Percentiles rank a stretch among this genome's conserved stretches.
phyloP scores from a whole-genome alignment of 2,797 vertebrate genomes.

The Semotilus atromaculatus region DNA sequence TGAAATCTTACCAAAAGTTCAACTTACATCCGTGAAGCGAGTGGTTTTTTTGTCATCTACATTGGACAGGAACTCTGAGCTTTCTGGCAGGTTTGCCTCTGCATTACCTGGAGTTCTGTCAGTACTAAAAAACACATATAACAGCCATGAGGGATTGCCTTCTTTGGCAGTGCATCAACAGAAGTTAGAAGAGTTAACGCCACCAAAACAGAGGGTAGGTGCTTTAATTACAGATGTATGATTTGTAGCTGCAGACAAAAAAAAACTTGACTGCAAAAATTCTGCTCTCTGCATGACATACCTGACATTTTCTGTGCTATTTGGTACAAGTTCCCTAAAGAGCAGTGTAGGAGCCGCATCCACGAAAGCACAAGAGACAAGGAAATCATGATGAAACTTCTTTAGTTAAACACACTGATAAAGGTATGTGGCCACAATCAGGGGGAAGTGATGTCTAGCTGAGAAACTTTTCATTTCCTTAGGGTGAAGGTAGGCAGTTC shows the following conservation, averaged over 20 bases:
- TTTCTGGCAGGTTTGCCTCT: constrained; percentile 77
- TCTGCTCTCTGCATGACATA: constrained; percentile 64
- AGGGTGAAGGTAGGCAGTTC: neutral
- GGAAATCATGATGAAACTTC: constrained; percentile 8
- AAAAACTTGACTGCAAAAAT: neutral
- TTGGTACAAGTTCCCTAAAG: constrained; percentile 75
- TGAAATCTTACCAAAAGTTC: constrained; percentile 10
- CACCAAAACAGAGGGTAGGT: neutral
- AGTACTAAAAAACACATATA: constrained; percentile 59
- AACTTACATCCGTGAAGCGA: constrained; percentile 91
- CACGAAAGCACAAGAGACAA: constrained; percentile 69
- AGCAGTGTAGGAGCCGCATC: constrained; percentile 67
- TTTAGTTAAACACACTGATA: constrained; percentile 33
- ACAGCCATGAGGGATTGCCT: neutral
- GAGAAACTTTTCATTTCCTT: neutral
- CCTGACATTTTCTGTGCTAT: constrained; percentile 76
- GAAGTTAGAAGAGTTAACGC: neutral
- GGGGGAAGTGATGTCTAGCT: neutral
- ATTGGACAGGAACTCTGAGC: constrained; percentile 86
- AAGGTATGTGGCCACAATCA: constrained; percentile 6
- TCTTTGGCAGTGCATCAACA: neutral
- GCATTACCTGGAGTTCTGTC: constrained; percentile 80
- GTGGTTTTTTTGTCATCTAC: constrained; percentile 84
- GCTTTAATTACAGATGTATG: neutral
- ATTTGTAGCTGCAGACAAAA: neutral